phyloP scores from a whole-genome alignment of 2,888 invertebrate genomes.

The Listrodromus nycthemerus region DNA sequence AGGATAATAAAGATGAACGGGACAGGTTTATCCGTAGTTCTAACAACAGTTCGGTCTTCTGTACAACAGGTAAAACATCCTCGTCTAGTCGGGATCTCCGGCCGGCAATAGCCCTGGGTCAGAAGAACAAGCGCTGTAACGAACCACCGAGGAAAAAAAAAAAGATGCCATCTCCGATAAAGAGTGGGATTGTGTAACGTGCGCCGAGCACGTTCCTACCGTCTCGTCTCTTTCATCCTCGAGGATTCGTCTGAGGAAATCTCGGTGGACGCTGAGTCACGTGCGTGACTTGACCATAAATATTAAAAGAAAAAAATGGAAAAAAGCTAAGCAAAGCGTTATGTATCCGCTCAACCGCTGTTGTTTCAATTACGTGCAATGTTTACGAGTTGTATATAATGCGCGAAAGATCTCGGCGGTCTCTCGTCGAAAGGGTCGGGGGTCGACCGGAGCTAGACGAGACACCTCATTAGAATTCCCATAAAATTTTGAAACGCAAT shows the following conservation, averaged over 20 bases:
- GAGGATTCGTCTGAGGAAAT: not conserved
- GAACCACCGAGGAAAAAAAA: slow-evolving; percentile 18
- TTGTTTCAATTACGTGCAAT: slow-evolving; percentile 15
- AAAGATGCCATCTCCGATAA: slow-evolving; percentile 29
- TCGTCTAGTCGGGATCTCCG: slow-evolving; percentile 10
- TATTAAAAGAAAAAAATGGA: not conserved
- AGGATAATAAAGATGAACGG: not conserved
- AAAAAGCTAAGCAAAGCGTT: not conserved
- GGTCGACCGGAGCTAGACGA: not conserved
- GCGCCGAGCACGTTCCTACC: slow-evolving; percentile 27
- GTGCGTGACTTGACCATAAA: not conserved
- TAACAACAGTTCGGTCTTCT: not conserved
- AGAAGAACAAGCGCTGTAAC: slow-evolving; percentile 13
- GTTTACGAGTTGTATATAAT: not conserved
- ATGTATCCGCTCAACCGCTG: not conserved
- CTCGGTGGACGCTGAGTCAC: slow-evolving; percentile 12
- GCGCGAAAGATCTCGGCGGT: not conserved
- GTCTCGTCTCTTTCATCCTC: slow-evolving; percentile 1
- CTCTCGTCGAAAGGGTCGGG: not conserved
- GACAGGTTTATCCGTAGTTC: not conserved
- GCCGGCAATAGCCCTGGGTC: not conserved
- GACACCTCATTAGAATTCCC: not conserved
- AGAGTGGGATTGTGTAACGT: slow-evolving; percentile 35
- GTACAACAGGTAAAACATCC: slow-evolving; percentile 20
- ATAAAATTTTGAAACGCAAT: not conserved